Conservation (phyloP, 2,888 invertebrate species). For the Ephialtes manifestator region DNA sequence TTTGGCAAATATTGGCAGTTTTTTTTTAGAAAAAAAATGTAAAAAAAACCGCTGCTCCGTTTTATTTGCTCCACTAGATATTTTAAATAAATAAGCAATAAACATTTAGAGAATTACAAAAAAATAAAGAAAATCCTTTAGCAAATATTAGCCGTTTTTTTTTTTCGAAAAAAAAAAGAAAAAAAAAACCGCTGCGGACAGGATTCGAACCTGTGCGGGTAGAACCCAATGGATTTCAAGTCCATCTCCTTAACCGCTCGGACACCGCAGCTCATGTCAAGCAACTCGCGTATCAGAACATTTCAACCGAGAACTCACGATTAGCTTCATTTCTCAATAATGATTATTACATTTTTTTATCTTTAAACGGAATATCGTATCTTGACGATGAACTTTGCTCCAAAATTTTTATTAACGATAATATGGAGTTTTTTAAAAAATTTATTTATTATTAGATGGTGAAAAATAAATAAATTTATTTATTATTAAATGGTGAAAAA, state of each 20-base stretch:
- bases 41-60: slow-evolving; percentile 1
- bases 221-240: slow-evolving; percentile 86
- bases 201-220: slow-evolving; percentile 85
- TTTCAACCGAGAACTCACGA: slow-evolving; percentile 4
- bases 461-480: too few species aligned
- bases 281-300: neutral
- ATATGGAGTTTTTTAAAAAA: too few species aligned
- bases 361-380: too few species aligned
- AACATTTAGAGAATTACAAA: neutral
- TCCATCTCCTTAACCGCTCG: slow-evolving; percentile 86
- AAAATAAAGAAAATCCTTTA: neutral
- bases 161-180: slow-evolving; percentile 39
- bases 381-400: too few species aligned
- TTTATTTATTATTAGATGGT: too few species aligned
- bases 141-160: neutral
- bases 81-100: neutral
- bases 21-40: neutral
- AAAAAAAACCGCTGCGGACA: slow-evolving; percentile 75
- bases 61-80: neutral
- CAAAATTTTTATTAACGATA: too few species aligned
- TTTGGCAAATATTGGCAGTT: neutral
- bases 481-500: too few species aligned
- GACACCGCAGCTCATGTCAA: slow-evolving; percentile 83
- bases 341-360: too few species aligned
- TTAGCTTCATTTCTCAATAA: neutral